A percentile compares a stretch with the other conserved stretches of the same genome.
Evolutionary conservation across 2,888 invertebrate genomes (phyloP).

Genomic region (Ennomos erosarius): DNA sequence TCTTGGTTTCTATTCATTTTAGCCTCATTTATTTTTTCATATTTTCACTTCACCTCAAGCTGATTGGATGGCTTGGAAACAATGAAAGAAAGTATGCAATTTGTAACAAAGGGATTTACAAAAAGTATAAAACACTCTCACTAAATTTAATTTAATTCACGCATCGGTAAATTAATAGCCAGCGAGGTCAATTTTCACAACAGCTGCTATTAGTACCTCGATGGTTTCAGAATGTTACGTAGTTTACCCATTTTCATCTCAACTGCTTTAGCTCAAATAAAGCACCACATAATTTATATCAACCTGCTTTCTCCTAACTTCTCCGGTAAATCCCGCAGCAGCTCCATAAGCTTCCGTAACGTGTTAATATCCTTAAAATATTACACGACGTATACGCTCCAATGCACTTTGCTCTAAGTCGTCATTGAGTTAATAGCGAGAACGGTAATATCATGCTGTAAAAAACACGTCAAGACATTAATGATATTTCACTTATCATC

Average conservation of each 20-base stretch:
- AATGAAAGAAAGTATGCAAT: conserved; percentile 5
- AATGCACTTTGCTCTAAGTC: conserved; percentile 3
- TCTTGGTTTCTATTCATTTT: conserved; percentile 12
- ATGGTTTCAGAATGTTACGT: no score
- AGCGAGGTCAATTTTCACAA: no score
- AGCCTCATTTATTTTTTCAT: conserved; percentile 8
- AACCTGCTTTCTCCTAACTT: conserved; percentile 6
- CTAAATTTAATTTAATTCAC: no score
- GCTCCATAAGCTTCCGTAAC: conserved; percentile 16
- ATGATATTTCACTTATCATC: no score
- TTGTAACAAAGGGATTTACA: background rate
- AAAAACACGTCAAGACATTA: no score
- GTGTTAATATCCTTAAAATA: conserved; percentile 27
- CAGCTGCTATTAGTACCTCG: no score
- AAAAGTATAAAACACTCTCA: no score
- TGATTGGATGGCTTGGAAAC: conserved; percentile 13
- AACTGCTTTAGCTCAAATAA: background rate
- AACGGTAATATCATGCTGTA: no score
- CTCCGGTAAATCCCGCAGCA: conserved; percentile 4
- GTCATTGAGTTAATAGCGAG: background rate
- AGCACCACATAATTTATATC: background rate
- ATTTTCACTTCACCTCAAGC: background rate
- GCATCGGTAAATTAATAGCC: no score
- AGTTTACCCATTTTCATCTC: no score
- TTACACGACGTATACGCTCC: conserved; percentile 17